Evolutionary conservation across 2,888 invertebrate genomes (phyloP), one percentile per base, ranked within the genome.

Genomic region (Bembecia ichneumoniformis): DNA sequence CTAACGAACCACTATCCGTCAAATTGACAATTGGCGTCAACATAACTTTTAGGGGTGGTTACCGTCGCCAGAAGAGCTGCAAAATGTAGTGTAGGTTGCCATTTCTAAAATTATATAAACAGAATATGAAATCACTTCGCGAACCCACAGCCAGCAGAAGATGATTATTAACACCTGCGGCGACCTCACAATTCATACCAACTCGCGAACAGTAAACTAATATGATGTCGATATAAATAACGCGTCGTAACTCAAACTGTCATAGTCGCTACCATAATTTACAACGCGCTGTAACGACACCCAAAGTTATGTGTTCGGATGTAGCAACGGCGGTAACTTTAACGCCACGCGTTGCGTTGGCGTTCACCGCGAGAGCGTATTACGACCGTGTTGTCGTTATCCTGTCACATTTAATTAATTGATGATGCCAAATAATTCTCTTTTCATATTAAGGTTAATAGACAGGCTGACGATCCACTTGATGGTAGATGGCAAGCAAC

Each of bases 191-290:
- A 28, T 9, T 28, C 28, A 28, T 28, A 28, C 7, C 7, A 40
- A 40, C 40, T 40, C 7, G 40, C 40, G 14, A 40, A 40, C 40
- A 40, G 40, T 40, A 40, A 40, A 40, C 14, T 40, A 40, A 40
- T 40, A 40, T 40, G 40, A 40, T 40, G 14, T n/a, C 14, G 40
- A 40, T 40, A 40, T 46, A 46, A 20, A 17, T 43, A 43, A 40
- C 7, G n/a, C n/a, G 40, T 15, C 44, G 48, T 48, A 44, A 48
- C 48, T 48, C 48, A 44, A 48, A 48, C 34, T 48, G 43, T 43
- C 43, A 48, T 48, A 48, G 48, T 48, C 34, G 20, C 16, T 35
- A 35, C 34, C 15, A 35, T 44, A 48, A 48, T 48, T 34, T 48
- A 48, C 44, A 44, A 17, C 34, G 43, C n/a, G 43, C 47, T 35